These are phyloP conservation scores for Masnerella sp. DNA, from an alignment of 2,888 invertebrate species.

Conservation along the genomic window DNA sequence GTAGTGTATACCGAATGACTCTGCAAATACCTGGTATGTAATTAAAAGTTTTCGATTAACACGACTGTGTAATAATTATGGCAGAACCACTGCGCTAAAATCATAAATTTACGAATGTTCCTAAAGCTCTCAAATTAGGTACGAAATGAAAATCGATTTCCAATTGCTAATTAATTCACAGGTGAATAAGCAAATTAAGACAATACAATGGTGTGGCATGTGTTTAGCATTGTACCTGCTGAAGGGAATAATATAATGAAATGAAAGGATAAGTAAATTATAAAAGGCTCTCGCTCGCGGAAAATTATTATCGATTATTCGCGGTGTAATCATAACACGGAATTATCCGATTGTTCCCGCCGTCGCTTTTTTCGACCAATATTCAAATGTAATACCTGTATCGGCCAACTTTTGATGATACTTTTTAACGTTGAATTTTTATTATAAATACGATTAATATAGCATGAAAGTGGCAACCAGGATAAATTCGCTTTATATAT, in stretches of 20 bases:
- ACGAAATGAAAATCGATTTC: slow-evolving; percentile 59
- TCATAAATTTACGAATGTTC: slow-evolving; percentile 61
- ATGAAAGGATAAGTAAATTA: slow-evolving; percentile 40
- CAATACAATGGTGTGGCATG: slow-evolving; percentile 48
- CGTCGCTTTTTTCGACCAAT: too few species aligned
- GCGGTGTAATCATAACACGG: slow-evolving; percentile 9
- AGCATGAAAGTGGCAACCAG: neutral
- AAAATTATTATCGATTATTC: neutral
- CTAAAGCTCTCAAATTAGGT: slow-evolving; percentile 56
- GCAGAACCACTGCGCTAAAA: slow-evolving; percentile 51
- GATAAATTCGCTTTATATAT: neutral
- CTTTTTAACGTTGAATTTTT: neutral
- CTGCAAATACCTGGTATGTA: slow-evolving; percentile 64
- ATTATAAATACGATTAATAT: slow-evolving; percentile 23
- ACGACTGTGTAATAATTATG: slow-evolving; percentile 64
- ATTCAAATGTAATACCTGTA: neutral
- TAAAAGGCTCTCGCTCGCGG: neutral
- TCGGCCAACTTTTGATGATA: neutral
- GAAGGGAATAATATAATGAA: slow-evolving; percentile 38
- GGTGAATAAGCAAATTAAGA: slow-evolving; percentile 55
- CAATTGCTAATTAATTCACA: slow-evolving; percentile 56
- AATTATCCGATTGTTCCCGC: too few species aligned
- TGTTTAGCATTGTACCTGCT: slow-evolving; percentile 50
- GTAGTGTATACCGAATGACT: slow-evolving; percentile 54
- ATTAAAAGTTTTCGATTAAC: slow-evolving; percentile 71